Evolutionary conservation across 2,888 invertebrate species (phyloP).

Genomic region (Idaea aversata): DNA sequence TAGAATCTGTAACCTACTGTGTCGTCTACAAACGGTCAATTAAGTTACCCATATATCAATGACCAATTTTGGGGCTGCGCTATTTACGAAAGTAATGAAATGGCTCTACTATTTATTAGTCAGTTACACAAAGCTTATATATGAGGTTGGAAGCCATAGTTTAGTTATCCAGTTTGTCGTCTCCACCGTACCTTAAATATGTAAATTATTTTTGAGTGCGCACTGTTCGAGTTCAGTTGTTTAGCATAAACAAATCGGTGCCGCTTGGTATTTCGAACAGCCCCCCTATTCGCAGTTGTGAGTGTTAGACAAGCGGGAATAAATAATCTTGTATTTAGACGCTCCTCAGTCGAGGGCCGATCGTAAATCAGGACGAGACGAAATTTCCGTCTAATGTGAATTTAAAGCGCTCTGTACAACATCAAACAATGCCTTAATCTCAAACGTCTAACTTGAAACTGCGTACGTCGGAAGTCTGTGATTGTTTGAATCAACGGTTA

Average conservation of each 20-base stretch:
- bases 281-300: conserved; percentile 1
- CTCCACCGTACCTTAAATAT: conserved; percentile 46
- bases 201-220: conserved; percentile 66
- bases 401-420: conserved; percentile 41
- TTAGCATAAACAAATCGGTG: conserved; percentile 70
- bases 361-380: conserved; percentile 67
- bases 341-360: conserved; percentile 53
- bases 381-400: conserved; percentile 67
- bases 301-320: conserved; percentile 59
- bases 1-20: no score
- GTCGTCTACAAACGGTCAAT: no score
- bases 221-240: conserved; percentile 54
- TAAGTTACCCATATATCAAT: no score
- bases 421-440: neutral
- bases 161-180: neutral
- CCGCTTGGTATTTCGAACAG: conserved; percentile 26
- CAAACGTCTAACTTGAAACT: neutral
- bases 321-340: conserved; percentile 68
- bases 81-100: no score
- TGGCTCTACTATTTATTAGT: neutral
- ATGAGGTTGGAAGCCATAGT: neutral
- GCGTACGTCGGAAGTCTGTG: neutral
- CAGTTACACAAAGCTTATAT: neutral
- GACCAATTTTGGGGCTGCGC: no score
- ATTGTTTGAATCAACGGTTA: no score